These are phyloP conservation scores for Muricea muricata DNA, from an alignment of 92 coral and sea anemone genomes.

Conservation along the genomic window DNA sequence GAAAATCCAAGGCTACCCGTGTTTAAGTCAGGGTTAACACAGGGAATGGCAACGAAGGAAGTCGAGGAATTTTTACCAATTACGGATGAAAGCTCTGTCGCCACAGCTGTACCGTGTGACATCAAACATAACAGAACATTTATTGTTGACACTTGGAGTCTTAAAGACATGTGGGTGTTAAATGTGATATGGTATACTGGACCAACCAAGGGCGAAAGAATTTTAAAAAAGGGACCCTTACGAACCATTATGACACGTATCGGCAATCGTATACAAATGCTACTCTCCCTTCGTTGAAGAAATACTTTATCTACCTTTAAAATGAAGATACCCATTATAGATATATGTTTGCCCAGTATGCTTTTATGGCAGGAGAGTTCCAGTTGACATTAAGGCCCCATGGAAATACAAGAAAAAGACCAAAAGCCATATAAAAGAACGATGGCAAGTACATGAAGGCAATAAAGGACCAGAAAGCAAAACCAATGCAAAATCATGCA, in stretches of 20 bases:
- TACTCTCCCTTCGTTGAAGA: constrained; percentile 29
- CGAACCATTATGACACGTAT: constrained; percentile 21
- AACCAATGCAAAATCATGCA: no score
- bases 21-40: neutral
- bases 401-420: neutral
- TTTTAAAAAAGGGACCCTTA: neutral
- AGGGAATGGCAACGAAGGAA: neutral
- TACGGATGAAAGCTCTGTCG: neutral
- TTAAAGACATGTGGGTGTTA: constrained; percentile 16
- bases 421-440: no score
- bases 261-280: constrained; percentile 28
- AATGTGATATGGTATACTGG: constrained; percentile 42
- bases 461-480: neutral
- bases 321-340: neutral
- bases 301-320: neutral
- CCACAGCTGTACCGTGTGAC: constrained; percentile 3
- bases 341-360: constrained; percentile 1
- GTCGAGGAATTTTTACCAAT: neutral
- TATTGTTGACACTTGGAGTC: constrained; percentile 32
- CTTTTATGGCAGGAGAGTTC: neutral
- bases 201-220: constrained; percentile 24
- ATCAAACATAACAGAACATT: constrained; percentile 20
- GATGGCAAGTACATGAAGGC: neutral
- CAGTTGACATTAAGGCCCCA: neutral
- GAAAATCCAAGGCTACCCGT: no score